Evolutionary conservation across 2,888 invertebrate species (phyloP).

Genomic region (Malacosoma neustria): DNA sequence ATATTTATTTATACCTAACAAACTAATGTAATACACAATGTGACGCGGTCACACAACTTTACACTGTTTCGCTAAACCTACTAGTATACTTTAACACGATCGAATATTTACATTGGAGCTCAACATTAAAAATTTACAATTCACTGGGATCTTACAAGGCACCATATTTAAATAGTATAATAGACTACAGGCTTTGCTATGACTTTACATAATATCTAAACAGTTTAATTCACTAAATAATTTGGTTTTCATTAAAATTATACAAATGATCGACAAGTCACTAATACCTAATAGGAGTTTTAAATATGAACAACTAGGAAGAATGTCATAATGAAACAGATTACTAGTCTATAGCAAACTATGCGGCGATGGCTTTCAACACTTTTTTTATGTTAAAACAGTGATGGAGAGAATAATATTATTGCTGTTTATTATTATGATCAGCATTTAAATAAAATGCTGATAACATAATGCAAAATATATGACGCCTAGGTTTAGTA

Average conservation of each 20-base stretch:
- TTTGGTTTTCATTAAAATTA: constrained; percentile 72
- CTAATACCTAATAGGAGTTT: constrained; percentile 72
- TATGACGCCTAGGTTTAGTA: too few relatives aligned
- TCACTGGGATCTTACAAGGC: constrained; percentile 65
- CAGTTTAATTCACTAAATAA: constrained; percentile 71
- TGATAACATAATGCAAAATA: constrained; percentile 69
- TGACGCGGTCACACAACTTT: constrained; percentile 53
- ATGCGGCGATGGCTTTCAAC: constrained; percentile 44
- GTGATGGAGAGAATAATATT: too few relatives aligned
- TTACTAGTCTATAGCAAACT: constrained; percentile 49
- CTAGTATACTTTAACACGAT: constrained; percentile 67
- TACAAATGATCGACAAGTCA: constrained; percentile 65
- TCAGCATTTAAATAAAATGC: constrained; percentile 69
- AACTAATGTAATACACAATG: constrained; percentile 47
- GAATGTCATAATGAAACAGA: constrained; percentile 73
- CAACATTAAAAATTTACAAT: constrained; percentile 67
- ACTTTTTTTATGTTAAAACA: too few relatives aligned
- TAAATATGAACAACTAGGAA: constrained; percentile 70
- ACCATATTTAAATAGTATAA: constrained; percentile 69
- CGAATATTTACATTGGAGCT: constrained; percentile 68
- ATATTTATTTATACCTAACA: constrained; percentile 56
- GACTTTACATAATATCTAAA: constrained; percentile 71
- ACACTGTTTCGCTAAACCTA: constrained; percentile 59
- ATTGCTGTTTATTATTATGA: too few relatives aligned
- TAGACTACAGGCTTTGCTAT: constrained; percentile 70